Evolutionary conservation across 2,797 vertebrate species (phyloP).

Genomic region (Orientallactaga sibirica): DNA sequence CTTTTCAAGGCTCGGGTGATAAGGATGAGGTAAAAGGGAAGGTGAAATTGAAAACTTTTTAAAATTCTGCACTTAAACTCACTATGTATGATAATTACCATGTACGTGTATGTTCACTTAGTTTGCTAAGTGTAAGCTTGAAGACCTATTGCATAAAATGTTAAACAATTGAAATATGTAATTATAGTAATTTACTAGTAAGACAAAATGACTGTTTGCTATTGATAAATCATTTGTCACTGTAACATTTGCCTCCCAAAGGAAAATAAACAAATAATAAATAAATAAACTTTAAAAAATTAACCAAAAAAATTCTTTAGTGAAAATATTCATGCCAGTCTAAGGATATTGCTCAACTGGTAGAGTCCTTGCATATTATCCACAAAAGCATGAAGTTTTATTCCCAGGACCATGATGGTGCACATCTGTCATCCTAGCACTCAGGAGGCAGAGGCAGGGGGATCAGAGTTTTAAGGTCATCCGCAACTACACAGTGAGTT

Average conservation of each 20-base stretch:
- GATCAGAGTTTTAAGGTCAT: not conserved
- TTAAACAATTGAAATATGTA: slow-evolving; percentile 20
- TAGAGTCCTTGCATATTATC: not conserved
- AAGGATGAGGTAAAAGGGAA: not conserved
- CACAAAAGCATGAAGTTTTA: not conserved
- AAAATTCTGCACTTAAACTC: not conserved
- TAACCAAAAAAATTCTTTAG: no score
- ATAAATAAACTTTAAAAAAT: no score
- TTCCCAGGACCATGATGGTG: not conserved
- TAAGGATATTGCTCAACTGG: not conserved
- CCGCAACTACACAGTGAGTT: not conserved
- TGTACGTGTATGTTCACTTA: not conserved
- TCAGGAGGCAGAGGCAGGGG: not conserved
- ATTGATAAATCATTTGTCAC: not conserved
- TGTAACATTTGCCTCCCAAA: not conserved
- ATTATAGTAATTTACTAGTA: not conserved
- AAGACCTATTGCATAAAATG: not conserved
- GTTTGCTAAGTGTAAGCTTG: not conserved
- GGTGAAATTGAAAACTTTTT: not conserved
- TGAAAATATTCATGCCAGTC: no score
- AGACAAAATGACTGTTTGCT: not conserved
- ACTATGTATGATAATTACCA: not conserved
- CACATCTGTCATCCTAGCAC: not conserved
- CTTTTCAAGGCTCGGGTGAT: not conserved
- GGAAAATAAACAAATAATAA: no score